Base-by-base conservation (phyloP, 1,140 invertebrate genomes). In the Megathymus violae region DNA sequence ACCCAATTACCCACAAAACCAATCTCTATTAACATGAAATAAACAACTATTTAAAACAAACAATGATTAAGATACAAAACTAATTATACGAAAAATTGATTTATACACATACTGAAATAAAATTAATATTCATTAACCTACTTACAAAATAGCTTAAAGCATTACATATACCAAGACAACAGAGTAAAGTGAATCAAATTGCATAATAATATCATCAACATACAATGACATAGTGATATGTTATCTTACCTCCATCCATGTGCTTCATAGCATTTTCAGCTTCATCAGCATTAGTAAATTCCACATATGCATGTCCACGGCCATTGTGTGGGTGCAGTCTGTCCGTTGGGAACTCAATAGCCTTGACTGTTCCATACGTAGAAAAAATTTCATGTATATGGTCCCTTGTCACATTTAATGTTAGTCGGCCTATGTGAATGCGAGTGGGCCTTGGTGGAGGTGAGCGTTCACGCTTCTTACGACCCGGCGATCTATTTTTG, bases 181-280 rank as follows among this genome's bases (percentile, higher is more conserved):
- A n/a, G n/a, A n/a, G n/a, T n/a, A n/a, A n/a, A n/a, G n/a, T n/a
- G n/a, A n/a, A n/a, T n/a, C n/a, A n/a, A n/a, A n/a, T n/a, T n/a
- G n/a, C n/a, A n/a, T n/a, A n/a, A n/a, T n/a, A n/a, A n/a, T n/a
- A n/a, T n/a, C n/a, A n/a, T n/a, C n/a, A n/a, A n/a, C n/a, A n/a
- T n/a, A n/a, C n/a, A n/a, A n/a, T n/a, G n/a, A n/a, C n/a, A n/a
- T n/a, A n/a, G n/a, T n/a, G n/a, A n/a, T n/a, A 22, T 22, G 5
- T 15, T 2, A 15, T 54, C 11, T 58, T 92, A 94, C 97, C 98
- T 87, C 98, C 98, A 92, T 99, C 98, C 98, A 99, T 99, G 76
- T 99, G 97, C 90, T 99, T 99, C 94, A 99, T 97, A 0, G 98
- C 98, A 92, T 98, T 98, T 89, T 99, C 98, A 25, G 98, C 98